Evolutionary conservation across 2,113 vertebrate species (phyloP).

Genomic region (Archocentrus centrarchus): DNA sequence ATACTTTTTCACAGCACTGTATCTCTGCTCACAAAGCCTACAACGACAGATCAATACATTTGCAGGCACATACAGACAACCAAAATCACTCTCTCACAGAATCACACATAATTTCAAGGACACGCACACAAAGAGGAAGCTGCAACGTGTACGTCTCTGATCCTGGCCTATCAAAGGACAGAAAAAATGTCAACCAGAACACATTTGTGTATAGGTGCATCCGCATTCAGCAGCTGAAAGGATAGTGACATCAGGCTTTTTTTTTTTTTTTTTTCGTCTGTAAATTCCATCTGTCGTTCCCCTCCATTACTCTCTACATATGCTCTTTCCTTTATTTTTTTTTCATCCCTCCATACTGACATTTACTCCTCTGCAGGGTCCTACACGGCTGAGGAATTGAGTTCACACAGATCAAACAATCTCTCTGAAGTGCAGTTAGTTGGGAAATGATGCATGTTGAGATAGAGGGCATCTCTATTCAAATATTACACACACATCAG

Average conservation of each 20-base stretch:
- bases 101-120: not conserved
- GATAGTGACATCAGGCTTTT: constrained; percentile 8
- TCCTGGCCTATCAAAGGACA: constrained; percentile 8
- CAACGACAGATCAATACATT: not conserved
- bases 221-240: not conserved
- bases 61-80: not conserved
- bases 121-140: not conserved
- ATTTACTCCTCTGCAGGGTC: constrained; percentile 70
- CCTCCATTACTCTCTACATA: constrained; percentile 59
- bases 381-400: constrained; percentile 64
- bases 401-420: constrained; percentile 73
- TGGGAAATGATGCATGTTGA: constrained; percentile 67
- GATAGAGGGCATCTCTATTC: constrained; percentile 61
- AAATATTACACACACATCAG: constrained; percentile 57
- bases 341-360: constrained; percentile 64
- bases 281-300: constrained; percentile 55
- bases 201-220: not conserved
- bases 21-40: not conserved
- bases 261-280: not conserved
- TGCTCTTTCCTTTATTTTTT: constrained; percentile 61
- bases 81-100: not conserved
- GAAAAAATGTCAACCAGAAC: not conserved
- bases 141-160: not conserved
- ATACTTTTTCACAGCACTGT: not conserved
- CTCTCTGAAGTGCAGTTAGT: constrained; percentile 66